These are phyloP conservation scores for Rotaria magnacalcarata DNA, from an alignment of 2,888 invertebrate species.

Conservation along the genomic window DNA sequence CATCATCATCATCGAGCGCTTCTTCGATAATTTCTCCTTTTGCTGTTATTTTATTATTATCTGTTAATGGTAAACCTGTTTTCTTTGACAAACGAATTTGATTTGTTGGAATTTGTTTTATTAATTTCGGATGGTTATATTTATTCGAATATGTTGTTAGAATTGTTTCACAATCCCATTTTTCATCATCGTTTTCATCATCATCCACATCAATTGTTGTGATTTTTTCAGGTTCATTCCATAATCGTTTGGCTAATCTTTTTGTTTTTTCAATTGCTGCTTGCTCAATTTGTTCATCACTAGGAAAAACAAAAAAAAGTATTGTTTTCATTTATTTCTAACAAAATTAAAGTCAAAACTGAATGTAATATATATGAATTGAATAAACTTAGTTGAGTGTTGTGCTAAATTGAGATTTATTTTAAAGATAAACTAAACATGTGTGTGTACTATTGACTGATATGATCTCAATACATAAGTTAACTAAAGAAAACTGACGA, in stretches of 20 bases:
- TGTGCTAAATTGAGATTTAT: no score
- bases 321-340: no score
- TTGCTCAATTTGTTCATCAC: not conserved
- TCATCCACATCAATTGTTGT: not conserved
- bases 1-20: slow-evolving; percentile 51
- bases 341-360: no score
- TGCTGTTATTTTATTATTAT: not conserved
- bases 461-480: no score
- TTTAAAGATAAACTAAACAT: no score
- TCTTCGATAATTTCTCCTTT: slow-evolving; percentile 49
- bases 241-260: not conserved
- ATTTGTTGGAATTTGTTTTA: slow-evolving; percentile 38
- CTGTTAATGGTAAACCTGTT: slow-evolving; percentile 50
- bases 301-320: not conserved
- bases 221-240: not conserved
- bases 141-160: slow-evolving; percentile 79
- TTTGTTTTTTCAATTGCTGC: slow-evolving; percentile 3
- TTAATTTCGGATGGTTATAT: slow-evolving; percentile 75
- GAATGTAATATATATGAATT: no score
- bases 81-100: slow-evolving; percentile 46
- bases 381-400: no score
- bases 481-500: no score
- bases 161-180: slow-evolving; percentile 87
- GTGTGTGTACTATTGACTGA: no score
- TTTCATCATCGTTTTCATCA: slow-evolving; percentile 63